A percentile compares a stretch with the other conserved stretches of the same genome.
Evolutionary conservation across 2,113 vertebrate species (phyloP).

Genomic region (Chunga burmeisteri): DNA sequence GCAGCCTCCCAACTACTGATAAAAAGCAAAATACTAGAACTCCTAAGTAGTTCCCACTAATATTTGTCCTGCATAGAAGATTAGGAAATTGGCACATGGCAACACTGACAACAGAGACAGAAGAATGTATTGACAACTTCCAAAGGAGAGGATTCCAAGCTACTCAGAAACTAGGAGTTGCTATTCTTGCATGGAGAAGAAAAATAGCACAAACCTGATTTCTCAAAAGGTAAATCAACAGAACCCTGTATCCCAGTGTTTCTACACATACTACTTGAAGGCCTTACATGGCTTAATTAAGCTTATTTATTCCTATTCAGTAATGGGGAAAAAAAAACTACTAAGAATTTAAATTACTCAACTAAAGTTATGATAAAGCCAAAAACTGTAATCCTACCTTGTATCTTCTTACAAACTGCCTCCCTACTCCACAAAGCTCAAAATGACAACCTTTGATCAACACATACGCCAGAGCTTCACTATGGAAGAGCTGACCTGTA

Average conservation of each 20-base stretch:
- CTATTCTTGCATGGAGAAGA: background rate
- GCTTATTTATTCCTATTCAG: background rate
- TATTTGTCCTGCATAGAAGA: background rate
- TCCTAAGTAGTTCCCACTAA: background rate
- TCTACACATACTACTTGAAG: background rate
- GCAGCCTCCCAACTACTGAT: background rate
- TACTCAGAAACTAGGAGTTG: background rate
- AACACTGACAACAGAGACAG: background rate
- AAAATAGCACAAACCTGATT: background rate
- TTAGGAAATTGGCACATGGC: background rate
- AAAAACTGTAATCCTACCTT: background rate
- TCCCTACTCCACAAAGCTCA: background rate
- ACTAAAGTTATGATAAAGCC: background rate
- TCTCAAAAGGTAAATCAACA: background rate
- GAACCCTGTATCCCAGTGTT: background rate
- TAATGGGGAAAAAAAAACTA: background rate
- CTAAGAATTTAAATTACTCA: background rate
- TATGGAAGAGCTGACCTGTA: background rate
- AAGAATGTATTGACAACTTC: background rate
- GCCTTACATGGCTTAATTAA: background rate
- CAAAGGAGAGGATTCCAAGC: background rate
- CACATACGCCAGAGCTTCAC: background rate
- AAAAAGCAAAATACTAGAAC: background rate
- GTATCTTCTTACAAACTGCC: background rate
- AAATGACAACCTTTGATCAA: background rate